A percentile compares a stretch with the other conserved stretches of the same genome.
Evolutionary conservation across 2,888 invertebrate genomes (phyloP).

Genomic region (Habrosyne pyritoides): DNA sequence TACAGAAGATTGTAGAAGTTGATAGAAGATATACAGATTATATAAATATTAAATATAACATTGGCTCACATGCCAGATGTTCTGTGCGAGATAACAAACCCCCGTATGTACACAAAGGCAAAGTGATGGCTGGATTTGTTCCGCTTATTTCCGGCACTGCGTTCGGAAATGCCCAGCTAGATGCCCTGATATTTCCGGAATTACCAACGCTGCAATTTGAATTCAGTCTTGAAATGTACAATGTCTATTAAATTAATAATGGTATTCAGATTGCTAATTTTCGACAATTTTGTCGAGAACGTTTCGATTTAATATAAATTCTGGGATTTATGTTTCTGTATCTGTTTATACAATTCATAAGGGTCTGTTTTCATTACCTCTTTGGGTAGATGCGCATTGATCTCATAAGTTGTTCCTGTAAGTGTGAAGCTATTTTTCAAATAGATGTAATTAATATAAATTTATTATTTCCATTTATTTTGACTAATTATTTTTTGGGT

Average conservation of each 20-base stretch:
- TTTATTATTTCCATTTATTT: no score
- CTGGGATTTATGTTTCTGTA: not conserved
- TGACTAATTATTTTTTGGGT: no score
- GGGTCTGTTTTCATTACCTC: not conserved
- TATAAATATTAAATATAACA: no score
- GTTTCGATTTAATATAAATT: not conserved
- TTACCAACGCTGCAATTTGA: conserved; percentile 29
- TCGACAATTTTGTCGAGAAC: not conserved
- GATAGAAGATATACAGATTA: no score
- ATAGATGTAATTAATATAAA: no score
- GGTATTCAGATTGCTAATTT: conserved; percentile 9
- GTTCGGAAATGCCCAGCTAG: conserved; percentile 42
- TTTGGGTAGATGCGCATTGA: not conserved
- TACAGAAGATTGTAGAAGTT: no score
- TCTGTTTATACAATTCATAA: not conserved
- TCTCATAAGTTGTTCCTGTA: not conserved
- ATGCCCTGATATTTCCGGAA: conserved; percentile 43
- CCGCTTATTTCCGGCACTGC: conserved; percentile 47
- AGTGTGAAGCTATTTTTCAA: no score
- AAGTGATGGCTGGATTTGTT: conserved; percentile 52
- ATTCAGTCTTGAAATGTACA: conserved; percentile 30
- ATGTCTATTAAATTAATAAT: conserved; percentile 31
- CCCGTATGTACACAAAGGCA: conserved; percentile 20
- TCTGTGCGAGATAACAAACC: conserved; percentile 10
- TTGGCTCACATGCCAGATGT: not conserved